Conservation (phyloP, 2,113 vertebrate species). For the Castor canadensis region DNA sequence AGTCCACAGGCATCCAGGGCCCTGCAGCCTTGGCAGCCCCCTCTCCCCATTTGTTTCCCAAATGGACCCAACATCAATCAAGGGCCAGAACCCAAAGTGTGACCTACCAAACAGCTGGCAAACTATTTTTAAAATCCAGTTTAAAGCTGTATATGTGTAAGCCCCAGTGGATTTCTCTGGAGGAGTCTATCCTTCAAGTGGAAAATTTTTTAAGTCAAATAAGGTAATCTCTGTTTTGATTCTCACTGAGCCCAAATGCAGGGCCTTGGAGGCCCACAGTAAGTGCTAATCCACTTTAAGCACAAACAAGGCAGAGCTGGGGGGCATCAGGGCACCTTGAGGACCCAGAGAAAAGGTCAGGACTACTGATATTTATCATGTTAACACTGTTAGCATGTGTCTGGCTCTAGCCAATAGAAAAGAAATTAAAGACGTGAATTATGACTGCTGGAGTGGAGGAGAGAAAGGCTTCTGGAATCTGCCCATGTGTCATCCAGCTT, state of each 20-base stretch:
- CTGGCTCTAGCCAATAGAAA: constrained; percentile 3
- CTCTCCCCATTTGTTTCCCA: constrained; percentile 29
- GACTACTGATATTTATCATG: constrained; percentile 28
- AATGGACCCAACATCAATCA: constrained; percentile 39
- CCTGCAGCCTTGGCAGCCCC: constrained; percentile 34
- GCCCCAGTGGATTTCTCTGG: constrained; percentile 53
- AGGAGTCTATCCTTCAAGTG: constrained; percentile 62
- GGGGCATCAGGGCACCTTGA: background rate
- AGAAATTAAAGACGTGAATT: background rate
- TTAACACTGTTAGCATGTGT: constrained; percentile 9
- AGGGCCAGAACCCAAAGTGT: constrained; percentile 4
- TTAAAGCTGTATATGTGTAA: constrained; percentile 59
- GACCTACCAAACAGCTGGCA: constrained; percentile 69
- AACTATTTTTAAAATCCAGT: constrained; percentile 73
- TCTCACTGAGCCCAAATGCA: background rate
- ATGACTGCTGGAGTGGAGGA: background rate
- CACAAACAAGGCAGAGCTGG: background rate
- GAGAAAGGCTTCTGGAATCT: background rate
- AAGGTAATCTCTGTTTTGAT: constrained; percentile 73
- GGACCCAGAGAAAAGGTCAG: constrained; percentile 55
- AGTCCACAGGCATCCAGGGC: constrained; percentile 52
- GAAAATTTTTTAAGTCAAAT: constrained; percentile 70
- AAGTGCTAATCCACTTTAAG: constrained; percentile 64
- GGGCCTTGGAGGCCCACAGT: background rate
- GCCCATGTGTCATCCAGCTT: background rate